phyloP scores from a whole-genome alignment of 2,797 vertebrate genomes.

The Helostoma temminkii region DNA sequence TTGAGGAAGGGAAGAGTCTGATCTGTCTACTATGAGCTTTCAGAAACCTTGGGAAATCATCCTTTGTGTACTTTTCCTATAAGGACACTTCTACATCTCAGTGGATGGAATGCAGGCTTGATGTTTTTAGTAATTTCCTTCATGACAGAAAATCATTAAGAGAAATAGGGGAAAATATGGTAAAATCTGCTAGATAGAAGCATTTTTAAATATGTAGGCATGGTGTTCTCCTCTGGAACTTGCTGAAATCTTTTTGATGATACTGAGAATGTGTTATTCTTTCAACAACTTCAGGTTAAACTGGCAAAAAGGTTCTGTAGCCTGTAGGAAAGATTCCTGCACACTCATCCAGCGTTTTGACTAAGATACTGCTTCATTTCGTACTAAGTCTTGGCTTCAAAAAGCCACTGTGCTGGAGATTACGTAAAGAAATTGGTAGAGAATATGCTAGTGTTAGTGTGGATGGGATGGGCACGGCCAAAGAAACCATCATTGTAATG shows the following conservation, averaged over 20 bases:
- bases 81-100: constrained; percentile 15
- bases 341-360: constrained; percentile 1
- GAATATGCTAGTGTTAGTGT: constrained; percentile 14
- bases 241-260: not conserved
- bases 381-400: constrained; percentile 28
- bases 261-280: not conserved
- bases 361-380: constrained; percentile 47
- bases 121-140: constrained; percentile 10
- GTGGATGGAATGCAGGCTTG: constrained; percentile 18
- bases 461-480: constrained; percentile 26
- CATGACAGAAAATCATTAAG: too few relatives aligned
- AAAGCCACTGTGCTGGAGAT: constrained; percentile 48
- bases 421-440: constrained; percentile 10
- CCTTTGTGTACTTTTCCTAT: constrained; percentile 1
- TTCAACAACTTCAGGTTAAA: constrained; percentile 14
- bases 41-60: not conserved
- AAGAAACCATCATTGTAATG: constrained; percentile 29
- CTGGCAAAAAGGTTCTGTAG: not conserved
- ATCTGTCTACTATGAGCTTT: constrained; percentile 92
- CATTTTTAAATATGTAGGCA: not conserved
- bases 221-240: constrained; percentile 3
- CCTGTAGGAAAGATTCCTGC: not conserved
- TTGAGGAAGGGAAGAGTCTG: constrained; percentile 96
- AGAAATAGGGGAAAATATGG: too few relatives aligned
- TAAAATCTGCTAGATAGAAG: constrained; percentile 35